Conservation (phyloP, 1,140 invertebrate species). For the Chrysomallon squamiferum region DNA sequence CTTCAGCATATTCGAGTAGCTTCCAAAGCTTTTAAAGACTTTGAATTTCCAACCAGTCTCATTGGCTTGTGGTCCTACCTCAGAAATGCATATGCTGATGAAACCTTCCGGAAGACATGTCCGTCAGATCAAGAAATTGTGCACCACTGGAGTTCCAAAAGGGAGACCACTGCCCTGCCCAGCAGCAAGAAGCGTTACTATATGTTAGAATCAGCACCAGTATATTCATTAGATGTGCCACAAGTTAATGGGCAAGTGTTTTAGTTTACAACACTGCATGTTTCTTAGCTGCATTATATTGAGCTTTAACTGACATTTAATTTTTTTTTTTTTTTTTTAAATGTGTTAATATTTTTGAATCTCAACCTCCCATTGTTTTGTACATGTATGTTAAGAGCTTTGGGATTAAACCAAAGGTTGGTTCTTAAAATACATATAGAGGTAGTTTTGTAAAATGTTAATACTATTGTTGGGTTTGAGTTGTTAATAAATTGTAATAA, state of each 20-base stretch:
- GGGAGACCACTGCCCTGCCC: conserved; percentile 58
- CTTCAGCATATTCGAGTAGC: conserved; percentile 70
- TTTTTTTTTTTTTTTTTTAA: too few relatives aligned
- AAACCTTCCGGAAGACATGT: conserved; percentile 69
- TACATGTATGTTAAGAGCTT: too few relatives aligned
- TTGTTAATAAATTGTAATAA: too few relatives aligned
- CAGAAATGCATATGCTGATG: conserved; percentile 67
- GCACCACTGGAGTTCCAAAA: conserved; percentile 68
- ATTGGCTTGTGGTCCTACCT: conserved; percentile 71
- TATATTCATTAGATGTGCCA: conserved; percentile 40
- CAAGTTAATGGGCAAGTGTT: conserved; percentile 14
- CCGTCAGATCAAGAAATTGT: conserved; percentile 72
- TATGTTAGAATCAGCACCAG: conserved; percentile 39
- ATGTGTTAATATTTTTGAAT: too few relatives aligned
- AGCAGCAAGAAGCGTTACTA: conserved; percentile 56
- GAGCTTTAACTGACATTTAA: too few relatives aligned
- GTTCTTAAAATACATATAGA: too few relatives aligned
- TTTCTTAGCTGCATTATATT: too few relatives aligned
- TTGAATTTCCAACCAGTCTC: conserved; percentile 68
- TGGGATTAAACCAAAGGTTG: too few relatives aligned
- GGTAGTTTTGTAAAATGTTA: too few relatives aligned
- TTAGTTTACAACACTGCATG: background rate
- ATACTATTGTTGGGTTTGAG: too few relatives aligned
- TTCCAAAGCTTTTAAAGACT: conserved; percentile 67
- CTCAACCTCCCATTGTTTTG: too few relatives aligned